Base-by-base conservation (phyloP, 2,888 invertebrate genomes). In the Pheosia tremula region DNA sequence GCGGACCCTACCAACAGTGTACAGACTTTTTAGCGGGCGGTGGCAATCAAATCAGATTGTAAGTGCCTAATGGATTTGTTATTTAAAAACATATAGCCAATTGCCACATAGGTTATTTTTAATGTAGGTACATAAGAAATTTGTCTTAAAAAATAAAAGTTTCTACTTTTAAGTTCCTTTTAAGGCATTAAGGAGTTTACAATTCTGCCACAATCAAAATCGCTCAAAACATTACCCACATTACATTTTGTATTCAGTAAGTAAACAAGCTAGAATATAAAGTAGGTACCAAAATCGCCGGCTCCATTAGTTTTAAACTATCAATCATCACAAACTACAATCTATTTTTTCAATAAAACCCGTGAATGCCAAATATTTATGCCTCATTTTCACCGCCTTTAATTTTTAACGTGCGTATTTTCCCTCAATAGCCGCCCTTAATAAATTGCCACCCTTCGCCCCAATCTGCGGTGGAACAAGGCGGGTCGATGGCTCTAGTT, bases 381-480 rank as follows among this genome's bases (percentile, higher is more conserved):
- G 36, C 45, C 55, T 39, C 39, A 39, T 55, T 55, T n/a, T 13
- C 55, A 39, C n/a, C 37, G 56, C n/a, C 9, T 45, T 36, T 56
- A 36, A 56, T 45, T 56, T 56, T 45, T 36, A 39, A 24, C 45
- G 24, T 56, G 36, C 39, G 37, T 38, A 54, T 54, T 56, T 45
- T 36, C 56, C 56, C 56, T 24, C 56, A 36, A 45, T 56, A 56
- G 36, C 36, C 24, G 45, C 41, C n/a, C 38, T 36, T 43, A 53
- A 52, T 53, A 45, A 59, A 54, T 59, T 45, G 43, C 56, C 56
- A 64, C 63, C 73, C 75, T 75, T 78, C 80, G 64, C 85, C 84
- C 84, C 78, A 78, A 74, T 78, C 83, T 85, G 87, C 76, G 86
- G 88, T 86, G 74, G 78, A 86, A 87, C 87, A 86, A 89, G 89